Percentiles rank a stretch among this genome's conserved stretches.
Conservation (phyloP, 2,888 invertebrate species). For the Caenorhabditis panamensis region DNA sequence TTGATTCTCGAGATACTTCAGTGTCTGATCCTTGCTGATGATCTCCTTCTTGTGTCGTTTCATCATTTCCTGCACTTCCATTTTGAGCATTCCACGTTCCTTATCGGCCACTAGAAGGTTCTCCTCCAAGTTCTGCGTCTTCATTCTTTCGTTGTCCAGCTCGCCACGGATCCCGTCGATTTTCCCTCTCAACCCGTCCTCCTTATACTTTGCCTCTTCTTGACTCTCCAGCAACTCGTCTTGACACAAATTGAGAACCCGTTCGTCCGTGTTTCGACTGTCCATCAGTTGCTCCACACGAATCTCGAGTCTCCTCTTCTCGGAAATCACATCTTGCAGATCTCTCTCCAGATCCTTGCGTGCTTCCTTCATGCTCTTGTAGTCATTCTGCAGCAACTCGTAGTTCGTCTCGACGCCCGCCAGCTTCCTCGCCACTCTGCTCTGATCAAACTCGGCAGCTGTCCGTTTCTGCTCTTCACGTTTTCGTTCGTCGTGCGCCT, state of each 20-base stretch:
- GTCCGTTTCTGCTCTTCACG: slow-evolving; percentile 59
- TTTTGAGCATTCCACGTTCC: slow-evolving; percentile 90
- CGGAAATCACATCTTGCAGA: slow-evolving; percentile 47
- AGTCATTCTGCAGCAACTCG: slow-evolving; percentile 59
- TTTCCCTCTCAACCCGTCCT: slow-evolving; percentile 52
- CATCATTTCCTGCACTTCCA: slow-evolving; percentile 71
- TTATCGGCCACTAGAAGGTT: slow-evolving; percentile 94
- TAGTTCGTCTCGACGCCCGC: slow-evolving; percentile 62
- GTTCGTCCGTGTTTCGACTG: slow-evolving; percentile 59
- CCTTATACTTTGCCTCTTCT: slow-evolving; percentile 61
- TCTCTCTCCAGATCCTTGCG: slow-evolving; percentile 47
- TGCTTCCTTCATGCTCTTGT: slow-evolving; percentile 41
- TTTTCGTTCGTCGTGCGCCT: slow-evolving; percentile 57
- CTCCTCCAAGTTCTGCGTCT: slow-evolving; percentile 85
- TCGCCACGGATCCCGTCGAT: slow-evolving; percentile 36
- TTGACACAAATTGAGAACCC: slow-evolving; percentile 48
- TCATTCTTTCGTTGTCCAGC: slow-evolving; percentile 63
- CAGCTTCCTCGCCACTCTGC: slow-evolving; percentile 51
- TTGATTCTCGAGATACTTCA: slow-evolving; percentile 50
- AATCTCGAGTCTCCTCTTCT: slow-evolving; percentile 58
- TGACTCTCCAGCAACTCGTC: slow-evolving; percentile 58
- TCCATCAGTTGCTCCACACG: slow-evolving; percentile 60
- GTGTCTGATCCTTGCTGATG: slow-evolving; percentile 49
- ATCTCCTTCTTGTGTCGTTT: slow-evolving; percentile 67
- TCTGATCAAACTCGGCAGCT: slow-evolving; percentile 62